phyloP scores from a whole-genome alignment of 2,797 vertebrate species.

The Myotis myotis region DNA sequence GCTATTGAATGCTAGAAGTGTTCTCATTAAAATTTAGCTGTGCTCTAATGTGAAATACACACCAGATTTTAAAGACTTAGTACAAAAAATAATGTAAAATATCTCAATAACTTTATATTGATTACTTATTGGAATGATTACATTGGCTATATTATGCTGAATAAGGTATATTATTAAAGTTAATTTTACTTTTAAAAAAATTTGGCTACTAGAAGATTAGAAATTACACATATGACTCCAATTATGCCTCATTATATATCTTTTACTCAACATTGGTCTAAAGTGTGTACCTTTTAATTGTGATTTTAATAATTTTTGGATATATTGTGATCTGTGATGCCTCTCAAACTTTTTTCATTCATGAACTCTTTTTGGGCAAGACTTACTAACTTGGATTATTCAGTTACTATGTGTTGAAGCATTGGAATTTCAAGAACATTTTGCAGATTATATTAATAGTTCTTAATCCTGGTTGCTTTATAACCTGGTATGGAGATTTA shows the following conservation, averaged over 20 bases:
- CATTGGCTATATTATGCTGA: background rate
- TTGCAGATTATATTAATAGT: background rate
- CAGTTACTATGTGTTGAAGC: background rate
- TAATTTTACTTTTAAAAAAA: background rate
- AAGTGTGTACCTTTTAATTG: conserved; percentile 33
- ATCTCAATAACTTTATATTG: background rate
- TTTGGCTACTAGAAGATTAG: background rate
- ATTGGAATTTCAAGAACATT: background rate
- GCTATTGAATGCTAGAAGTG: background rate
- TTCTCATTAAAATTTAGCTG: background rate
- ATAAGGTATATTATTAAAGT: background rate
- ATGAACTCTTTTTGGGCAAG: background rate
- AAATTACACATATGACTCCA: background rate
- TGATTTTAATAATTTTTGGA: conserved; percentile 6
- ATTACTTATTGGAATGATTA: background rate
- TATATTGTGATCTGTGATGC: background rate
- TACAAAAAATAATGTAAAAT: background rate
- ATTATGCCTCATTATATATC: background rate
- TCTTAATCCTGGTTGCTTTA: conserved; percentile 19
- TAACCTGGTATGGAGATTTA: conserved; percentile 22
- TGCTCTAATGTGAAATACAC: background rate
- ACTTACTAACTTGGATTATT: conserved; percentile 15
- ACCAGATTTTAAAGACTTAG: background rate
- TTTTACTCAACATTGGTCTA: background rate
- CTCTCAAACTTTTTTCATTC: background rate